phyloP scores from a whole-genome alignment of 1,140 invertebrate genomes.

The Halotydeus destructor region DNA sequence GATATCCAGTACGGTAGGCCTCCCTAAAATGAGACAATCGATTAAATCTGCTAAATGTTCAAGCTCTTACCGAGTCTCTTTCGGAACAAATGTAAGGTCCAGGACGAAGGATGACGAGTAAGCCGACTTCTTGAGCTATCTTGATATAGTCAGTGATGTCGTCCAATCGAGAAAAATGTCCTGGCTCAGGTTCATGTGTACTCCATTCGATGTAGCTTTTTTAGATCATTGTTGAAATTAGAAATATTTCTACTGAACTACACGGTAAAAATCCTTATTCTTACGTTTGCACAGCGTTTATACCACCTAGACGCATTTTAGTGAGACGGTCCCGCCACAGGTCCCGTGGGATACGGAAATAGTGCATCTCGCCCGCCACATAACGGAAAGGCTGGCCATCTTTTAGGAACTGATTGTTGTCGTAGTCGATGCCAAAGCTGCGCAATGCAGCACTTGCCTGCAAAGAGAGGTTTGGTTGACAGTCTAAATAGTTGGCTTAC shows the following conservation, averaged over 20 bases:
- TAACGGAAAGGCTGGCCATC: slow-evolving; percentile 31
- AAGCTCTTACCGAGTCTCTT: too few relatives aligned
- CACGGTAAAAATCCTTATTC: slow-evolving; percentile 18
- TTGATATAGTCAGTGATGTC: slow-evolving; percentile 26
- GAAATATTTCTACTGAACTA: neutral
- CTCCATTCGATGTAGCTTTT: slow-evolving; percentile 29
- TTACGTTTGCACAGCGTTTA: slow-evolving; percentile 32
- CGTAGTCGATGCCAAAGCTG: too few relatives aligned
- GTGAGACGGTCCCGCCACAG: slow-evolving; percentile 28
- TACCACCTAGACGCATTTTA: slow-evolving; percentile 27
- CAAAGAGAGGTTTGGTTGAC: too few relatives aligned
- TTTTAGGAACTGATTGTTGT: slow-evolving; percentile 25
- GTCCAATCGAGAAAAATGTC: slow-evolving; percentile 14
- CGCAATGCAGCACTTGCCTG: too few relatives aligned
- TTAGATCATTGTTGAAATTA: neutral
- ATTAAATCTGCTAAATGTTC: too few relatives aligned
- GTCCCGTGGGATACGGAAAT: slow-evolving; percentile 26
- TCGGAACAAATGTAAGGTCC: slow-evolving; percentile 33
- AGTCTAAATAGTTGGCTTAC: too few relatives aligned
- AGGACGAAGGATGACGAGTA: slow-evolving; percentile 27
- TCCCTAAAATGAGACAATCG: too few relatives aligned
- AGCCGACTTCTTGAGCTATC: slow-evolving; percentile 24
- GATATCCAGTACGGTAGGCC: slow-evolving; percentile 25
- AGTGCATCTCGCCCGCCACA: slow-evolving; percentile 31
- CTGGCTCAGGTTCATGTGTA: slow-evolving; percentile 25